Percentiles rank a stretch among this genome's conserved stretches.
phyloP scores from a whole-genome alignment of 2,797 vertebrate genomes.

The Clarias platycephalus region DNA sequence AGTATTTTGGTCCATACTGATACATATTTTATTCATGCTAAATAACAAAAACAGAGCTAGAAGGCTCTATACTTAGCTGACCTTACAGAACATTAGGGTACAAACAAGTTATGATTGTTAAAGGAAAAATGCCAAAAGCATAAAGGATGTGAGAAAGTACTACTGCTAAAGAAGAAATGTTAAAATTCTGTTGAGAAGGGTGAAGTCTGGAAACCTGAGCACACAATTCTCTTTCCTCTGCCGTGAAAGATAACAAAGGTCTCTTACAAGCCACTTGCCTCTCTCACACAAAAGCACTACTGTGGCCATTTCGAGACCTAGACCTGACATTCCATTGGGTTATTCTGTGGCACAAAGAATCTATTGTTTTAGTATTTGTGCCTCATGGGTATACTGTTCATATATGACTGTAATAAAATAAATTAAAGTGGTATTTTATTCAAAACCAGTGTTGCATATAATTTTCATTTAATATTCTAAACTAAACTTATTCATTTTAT shows the following conservation, averaged over 20 bases:
- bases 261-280: conserved; percentile 46
- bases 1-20: not conserved
- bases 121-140: conserved; percentile 2
- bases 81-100: not conserved
- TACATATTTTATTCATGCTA: not conserved
- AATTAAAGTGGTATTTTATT: not conserved
- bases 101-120: conserved; percentile 15
- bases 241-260: conserved; percentile 48
- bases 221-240: not conserved
- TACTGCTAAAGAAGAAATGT: conserved; percentile 14
- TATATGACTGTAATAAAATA: not conserved
- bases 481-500: not conserved
- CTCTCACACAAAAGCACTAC: conserved; percentile 45
- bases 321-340: conserved; percentile 29
- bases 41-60: not conserved
- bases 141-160: conserved; percentile 16
- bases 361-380: conserved; percentile 7
- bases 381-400: not conserved
- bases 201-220: conserved; percentile 45
- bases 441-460: not conserved
- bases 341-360: not conserved
- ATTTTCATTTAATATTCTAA: conserved; percentile 1
- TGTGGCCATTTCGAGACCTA: conserved; percentile 33
- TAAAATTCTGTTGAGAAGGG: not conserved
- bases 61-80: not conserved